Evolutionary conservation across 2,797 vertebrate species (phyloP).

Genomic region (Darevskia nairensis): DNA sequence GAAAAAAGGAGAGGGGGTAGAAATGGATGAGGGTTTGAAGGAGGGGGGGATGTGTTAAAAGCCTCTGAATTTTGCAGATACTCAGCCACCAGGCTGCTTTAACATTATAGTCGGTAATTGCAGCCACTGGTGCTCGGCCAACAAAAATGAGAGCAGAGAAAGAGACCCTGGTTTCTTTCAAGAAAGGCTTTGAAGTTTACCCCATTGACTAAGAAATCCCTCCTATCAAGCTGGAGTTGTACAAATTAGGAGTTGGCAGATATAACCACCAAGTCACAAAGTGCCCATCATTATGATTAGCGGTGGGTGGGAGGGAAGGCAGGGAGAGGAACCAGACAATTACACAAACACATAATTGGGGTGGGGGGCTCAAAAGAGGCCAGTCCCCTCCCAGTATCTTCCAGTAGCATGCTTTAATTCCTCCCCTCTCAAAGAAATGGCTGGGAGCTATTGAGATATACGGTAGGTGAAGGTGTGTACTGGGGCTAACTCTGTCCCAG

Average conservation of each 20-base stretch:
- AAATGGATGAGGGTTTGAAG: not conserved
- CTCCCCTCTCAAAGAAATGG: not conserved
- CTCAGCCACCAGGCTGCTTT: not conserved
- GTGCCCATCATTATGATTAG: not conserved
- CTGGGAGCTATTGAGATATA: not conserved
- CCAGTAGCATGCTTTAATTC: not conserved
- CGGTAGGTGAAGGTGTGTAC: not conserved
- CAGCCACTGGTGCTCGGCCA: not conserved
- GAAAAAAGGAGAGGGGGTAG: not conserved
- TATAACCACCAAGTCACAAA: not conserved
- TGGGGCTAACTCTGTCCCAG: no score
- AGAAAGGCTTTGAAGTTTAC: constrained; percentile 21
- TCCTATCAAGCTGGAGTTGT: not conserved
- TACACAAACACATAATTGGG: not conserved
- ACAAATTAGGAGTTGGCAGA: not conserved
- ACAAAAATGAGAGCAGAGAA: not conserved
- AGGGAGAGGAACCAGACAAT: not conserved
- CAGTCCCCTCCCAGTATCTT: not conserved
- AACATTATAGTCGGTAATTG: not conserved
- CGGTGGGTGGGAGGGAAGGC: not conserved
- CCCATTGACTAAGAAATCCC: not conserved
- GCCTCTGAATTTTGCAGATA: not conserved
- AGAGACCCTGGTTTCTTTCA: not conserved
- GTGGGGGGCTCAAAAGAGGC: not conserved
- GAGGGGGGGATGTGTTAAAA: not conserved